These are phyloP conservation scores for Macroramphosus scolopax DNA, from an alignment of 2,797 vertebrate genomes.

Conservation along the genomic window DNA sequence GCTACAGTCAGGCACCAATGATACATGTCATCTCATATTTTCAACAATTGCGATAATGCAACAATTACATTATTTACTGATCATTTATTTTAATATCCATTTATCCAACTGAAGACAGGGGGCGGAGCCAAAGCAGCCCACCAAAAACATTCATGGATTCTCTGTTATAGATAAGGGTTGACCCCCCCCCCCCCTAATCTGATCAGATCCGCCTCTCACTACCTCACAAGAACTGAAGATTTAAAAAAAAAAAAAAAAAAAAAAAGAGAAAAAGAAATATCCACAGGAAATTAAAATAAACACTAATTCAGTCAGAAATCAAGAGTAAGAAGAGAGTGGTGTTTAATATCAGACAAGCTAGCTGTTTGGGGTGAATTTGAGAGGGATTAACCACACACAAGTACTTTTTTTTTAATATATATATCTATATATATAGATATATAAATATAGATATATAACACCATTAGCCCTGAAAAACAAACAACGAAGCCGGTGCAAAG, in stretches of 20 bases:
- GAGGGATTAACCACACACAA: constrained; percentile 59
- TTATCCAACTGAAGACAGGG: constrained; percentile 73
- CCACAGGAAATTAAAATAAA: constrained; percentile 63
- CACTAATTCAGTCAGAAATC: constrained; percentile 69
- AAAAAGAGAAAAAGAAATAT: constrained; percentile 55
- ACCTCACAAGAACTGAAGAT: constrained; percentile 62
- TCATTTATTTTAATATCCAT: constrained; percentile 76
- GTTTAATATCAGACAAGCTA: constrained; percentile 66
- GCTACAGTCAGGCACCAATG: constrained; percentile 86
- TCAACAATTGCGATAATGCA: constrained; percentile 83
- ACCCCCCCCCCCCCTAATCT: constrained; percentile 39
- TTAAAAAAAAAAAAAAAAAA: constrained; percentile 41
- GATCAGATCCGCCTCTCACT: constrained; percentile 37
- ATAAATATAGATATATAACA: constrained; percentile 22
- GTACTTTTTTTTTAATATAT: too few relatives aligned
- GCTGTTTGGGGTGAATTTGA: constrained; percentile 58
- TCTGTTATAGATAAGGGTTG: constrained; percentile 66
- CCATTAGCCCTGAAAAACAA: constrained; percentile 57
- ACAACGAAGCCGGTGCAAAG: constrained; percentile 62
- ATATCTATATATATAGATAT: not conserved
- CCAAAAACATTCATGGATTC: constrained; percentile 75
- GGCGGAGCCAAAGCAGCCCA: constrained; percentile 58
- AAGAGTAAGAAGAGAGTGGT: constrained; percentile 69
- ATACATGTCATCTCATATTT: constrained; percentile 76
- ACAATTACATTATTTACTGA: constrained; percentile 81